phyloP scores from a whole-genome alignment of 2,888 invertebrate genomes.

The Tanaodytes sp. region DNA sequence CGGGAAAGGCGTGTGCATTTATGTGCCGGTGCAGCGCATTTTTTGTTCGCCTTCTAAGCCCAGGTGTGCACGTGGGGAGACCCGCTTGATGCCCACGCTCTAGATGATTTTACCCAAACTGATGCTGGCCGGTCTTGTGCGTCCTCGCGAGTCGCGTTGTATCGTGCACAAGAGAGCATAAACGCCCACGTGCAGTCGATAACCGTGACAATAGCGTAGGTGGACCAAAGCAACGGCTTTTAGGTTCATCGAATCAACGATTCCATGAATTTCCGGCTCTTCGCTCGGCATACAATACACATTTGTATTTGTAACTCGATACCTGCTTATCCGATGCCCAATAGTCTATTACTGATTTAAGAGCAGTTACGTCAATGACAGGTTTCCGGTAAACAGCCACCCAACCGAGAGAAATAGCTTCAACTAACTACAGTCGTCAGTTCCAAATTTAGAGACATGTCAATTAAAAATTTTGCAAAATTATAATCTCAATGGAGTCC shows the following conservation, averaged over 20 bases:
- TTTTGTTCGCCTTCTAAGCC: conserved; percentile 45
- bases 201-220: conserved; percentile 48
- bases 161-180: conserved; percentile 44
- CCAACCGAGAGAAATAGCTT: too few relatives aligned
- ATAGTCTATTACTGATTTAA: too few relatives aligned
- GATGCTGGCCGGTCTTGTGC: conserved; percentile 43
- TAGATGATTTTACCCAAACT: conserved; percentile 39
- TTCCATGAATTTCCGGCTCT: background rate
- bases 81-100: conserved; percentile 57
- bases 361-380: too few relatives aligned
- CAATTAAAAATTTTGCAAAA: too few relatives aligned
- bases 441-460: too few relatives aligned
- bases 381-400: too few relatives aligned
- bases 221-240: conserved; percentile 3
- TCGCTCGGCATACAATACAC: too few relatives aligned
- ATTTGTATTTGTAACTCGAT: too few relatives aligned
- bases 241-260: background rate
- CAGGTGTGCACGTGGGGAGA: conserved; percentile 60
- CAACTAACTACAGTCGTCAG: too few relatives aligned
- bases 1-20: conserved; percentile 43
- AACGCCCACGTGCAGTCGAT: conserved; percentile 46
- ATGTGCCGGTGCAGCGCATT: conserved; percentile 38
- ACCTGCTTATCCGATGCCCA: too few relatives aligned
- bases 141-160: conserved; percentile 46
- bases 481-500: too few relatives aligned